Conservation (phyloP, 2,113 vertebrate species). For the Struthidea cinerea region DNA sequence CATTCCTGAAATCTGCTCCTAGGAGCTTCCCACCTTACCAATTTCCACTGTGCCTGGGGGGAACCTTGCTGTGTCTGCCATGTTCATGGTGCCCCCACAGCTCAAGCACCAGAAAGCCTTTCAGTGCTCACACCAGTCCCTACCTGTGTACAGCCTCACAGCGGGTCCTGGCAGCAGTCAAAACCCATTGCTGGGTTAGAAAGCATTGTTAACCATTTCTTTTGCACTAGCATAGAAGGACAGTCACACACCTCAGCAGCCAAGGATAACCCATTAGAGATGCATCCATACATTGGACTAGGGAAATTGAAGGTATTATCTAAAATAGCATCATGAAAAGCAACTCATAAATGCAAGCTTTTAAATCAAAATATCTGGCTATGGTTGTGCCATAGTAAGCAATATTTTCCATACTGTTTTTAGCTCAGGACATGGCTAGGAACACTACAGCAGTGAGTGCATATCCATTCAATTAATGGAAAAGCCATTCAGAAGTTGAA, state of each 20-base stretch:
- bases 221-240: not conserved
- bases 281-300: not conserved
- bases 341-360: not conserved
- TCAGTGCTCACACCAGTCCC: fast-evolving
- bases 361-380: not conserved
- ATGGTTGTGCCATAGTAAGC: not conserved
- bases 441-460: not conserved
- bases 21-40: not conserved
- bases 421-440: not conserved
- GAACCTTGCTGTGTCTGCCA: not conserved
- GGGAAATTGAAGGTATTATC: not conserved
- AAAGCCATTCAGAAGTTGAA: not conserved
- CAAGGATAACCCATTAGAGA: not conserved
- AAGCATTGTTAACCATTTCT: not conserved
- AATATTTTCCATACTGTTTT: not conserved
- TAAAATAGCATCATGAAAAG: not conserved
- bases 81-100: not conserved
- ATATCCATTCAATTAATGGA: not conserved
- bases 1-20: not conserved
- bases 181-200: not conserved
- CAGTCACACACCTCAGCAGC: not conserved
- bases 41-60: fast-evolving
- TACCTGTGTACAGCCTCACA: not conserved
- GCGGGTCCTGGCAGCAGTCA: not conserved
- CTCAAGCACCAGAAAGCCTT: not conserved